These are phyloP conservation scores for Manis pentadactyla DNA, from an alignment of 2,797 vertebrate genomes.

Conservation along the genomic window DNA sequence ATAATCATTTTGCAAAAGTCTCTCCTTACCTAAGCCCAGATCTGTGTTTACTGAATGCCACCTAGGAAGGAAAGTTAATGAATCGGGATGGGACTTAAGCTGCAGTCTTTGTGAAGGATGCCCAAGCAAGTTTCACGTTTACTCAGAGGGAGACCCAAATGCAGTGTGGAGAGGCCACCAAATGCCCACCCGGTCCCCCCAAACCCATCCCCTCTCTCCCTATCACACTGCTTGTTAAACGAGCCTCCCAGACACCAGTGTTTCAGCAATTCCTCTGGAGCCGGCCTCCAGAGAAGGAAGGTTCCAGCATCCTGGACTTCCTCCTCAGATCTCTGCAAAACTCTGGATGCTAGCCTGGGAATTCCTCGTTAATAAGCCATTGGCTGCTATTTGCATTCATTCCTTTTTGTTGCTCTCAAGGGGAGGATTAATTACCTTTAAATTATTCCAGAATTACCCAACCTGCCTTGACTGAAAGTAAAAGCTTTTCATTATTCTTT, in stretches of 20 bases:
- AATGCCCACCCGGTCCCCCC: rapidly evolving
- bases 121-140: neutral
- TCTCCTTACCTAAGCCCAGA: neutral
- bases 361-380: neutral
- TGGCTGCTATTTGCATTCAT: neutral
- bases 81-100: neutral
- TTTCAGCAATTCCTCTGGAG: neutral
- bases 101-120: too few species aligned
- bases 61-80: neutral
- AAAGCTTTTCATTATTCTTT: conserved; percentile 10
- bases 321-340: neutral
- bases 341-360: neutral
- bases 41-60: neutral
- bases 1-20: neutral
- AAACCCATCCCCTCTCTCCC: rapidly evolving
- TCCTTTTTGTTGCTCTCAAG: neutral
- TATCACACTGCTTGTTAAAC: neutral
- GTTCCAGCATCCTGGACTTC: neutral
- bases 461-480: neutral
- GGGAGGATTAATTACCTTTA: neutral
- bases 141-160: rapidly evolving
- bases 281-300: neutral
- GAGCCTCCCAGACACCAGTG: neutral
- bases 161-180: rapidly evolving
- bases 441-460: neutral